Evolutionary conservation across 2,888 invertebrate species (phyloP).

Genomic region (Dermolepida albohirtum): DNA sequence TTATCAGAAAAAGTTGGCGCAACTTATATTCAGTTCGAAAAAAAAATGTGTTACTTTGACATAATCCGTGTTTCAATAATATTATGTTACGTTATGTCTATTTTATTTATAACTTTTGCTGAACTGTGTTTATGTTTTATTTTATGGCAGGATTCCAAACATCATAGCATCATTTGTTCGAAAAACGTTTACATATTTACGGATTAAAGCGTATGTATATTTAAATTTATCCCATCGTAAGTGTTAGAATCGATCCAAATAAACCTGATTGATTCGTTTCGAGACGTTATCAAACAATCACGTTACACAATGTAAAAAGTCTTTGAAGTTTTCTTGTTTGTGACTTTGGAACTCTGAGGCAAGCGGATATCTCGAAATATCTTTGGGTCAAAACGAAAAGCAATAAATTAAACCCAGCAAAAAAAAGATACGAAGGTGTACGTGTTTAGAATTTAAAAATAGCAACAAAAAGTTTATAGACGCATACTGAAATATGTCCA

Average conservation of each 20-base stretch:
- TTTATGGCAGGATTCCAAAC: slow-evolving; percentile 32
- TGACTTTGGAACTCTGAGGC: not conserved
- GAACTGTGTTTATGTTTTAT: slow-evolving; percentile 20
- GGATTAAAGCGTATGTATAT: slow-evolving; percentile 2
- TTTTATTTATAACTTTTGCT: slow-evolving; percentile 25
- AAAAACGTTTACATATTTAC: slow-evolving; percentile 25
- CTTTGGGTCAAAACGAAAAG: slow-evolving; percentile 3
- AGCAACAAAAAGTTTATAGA: not conserved
- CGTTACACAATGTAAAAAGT: not conserved
- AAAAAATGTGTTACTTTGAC: too few relatives aligned
- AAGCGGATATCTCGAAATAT: slow-evolving; percentile 11
- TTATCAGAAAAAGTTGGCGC: too few relatives aligned
- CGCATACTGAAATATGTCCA: not conserved
- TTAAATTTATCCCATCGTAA: slow-evolving; percentile 26
- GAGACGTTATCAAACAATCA: slow-evolving; percentile 5
- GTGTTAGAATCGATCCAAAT: slow-evolving; percentile 19
- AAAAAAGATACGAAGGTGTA: not conserved
- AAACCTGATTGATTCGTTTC: slow-evolving; percentile 16
- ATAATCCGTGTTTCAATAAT: not conserved
- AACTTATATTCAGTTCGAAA: too few relatives aligned
- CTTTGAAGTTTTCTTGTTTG: slow-evolving; percentile 9
- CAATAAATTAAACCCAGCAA: slow-evolving; percentile 2
- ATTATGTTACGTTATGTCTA: slow-evolving; percentile 2
- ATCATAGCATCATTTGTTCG: slow-evolving; percentile 30
- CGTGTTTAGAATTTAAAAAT: slow-evolving; percentile 9